Conservation (phyloP, 2,888 invertebrate species). For the Drosophila falleni region DNA sequence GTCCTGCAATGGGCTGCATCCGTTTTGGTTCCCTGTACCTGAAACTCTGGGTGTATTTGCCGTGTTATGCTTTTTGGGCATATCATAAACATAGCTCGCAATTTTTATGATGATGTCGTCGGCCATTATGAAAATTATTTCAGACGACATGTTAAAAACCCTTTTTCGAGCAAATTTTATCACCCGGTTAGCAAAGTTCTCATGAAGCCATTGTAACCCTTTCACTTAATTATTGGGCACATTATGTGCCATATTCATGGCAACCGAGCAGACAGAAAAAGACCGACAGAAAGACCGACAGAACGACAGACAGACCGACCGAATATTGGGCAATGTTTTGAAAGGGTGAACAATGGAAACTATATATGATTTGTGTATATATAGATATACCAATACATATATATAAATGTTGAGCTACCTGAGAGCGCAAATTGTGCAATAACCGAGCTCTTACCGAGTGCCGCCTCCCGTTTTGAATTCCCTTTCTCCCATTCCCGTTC, state of each 20-base stretch:
- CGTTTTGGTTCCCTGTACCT: constrained; percentile 36
- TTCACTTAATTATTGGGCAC: constrained; percentile 80
- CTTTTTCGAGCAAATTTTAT: constrained; percentile 65
- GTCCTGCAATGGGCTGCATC: constrained; percentile 37
- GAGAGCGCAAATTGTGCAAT: constrained; percentile 63
- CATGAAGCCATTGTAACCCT: constrained; percentile 80
- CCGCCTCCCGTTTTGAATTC: constrained; percentile 18
- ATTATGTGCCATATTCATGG: constrained; percentile 78
- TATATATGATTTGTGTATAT: constrained; percentile 29
- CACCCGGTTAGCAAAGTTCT: constrained; percentile 78
- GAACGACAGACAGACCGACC: not conserved
- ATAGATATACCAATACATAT: not conserved
- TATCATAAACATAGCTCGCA: constrained; percentile 29
- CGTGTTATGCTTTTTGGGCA: not conserved
- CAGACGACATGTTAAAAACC: constrained; percentile 54
- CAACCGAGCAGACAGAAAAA: constrained; percentile 42
- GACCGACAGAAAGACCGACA: not conserved
- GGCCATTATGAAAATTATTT: constrained; percentile 27
- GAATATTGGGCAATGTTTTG: constrained; percentile 10
- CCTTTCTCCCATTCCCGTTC: not conserved
- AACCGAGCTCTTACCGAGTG: constrained; percentile 29
- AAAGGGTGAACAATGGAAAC: constrained; percentile 66
- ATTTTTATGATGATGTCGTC: constrained; percentile 66
- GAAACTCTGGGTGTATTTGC: not conserved
- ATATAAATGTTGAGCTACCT: constrained; percentile 29